Evolutionary conservation across 2,113 vertebrate genomes (phyloP), one percentile per base, ranked within the genome.

Genomic region (Irena cyanogastra): DNA sequence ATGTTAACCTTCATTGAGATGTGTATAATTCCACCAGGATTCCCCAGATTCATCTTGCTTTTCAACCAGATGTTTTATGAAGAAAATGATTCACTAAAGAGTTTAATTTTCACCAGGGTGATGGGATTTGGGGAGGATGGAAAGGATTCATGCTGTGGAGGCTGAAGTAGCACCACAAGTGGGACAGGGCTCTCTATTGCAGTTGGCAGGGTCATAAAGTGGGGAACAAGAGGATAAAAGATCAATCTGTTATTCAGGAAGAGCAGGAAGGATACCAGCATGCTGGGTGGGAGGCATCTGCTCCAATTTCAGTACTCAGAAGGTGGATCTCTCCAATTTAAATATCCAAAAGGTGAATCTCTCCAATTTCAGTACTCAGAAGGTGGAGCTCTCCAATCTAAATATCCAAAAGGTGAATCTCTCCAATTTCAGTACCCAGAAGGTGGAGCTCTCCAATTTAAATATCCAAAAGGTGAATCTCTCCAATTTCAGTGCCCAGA

Each of bases 61-160:
- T 91, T 81, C 42, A 69, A 74, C 41, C 64, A 74, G 53, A 79
- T 44, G 18, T 77, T 96, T 81, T 61, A 80, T 31, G 80, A 92
- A 87, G 69, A 56, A 86, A 94, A 80, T 27, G 45, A 61, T 69
- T 41, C 64, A 49, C 68, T 68, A 63, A 81, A 42, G 64, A 84
- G 50, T 82, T 70, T 89, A 63, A 70, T 70, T 89, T 74, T 60
- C 0, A 0, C 45, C 3, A 10, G 44, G 0, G 0, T 71, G 61
- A 56, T 0, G 1, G 78, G 61, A 31, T 87, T 94, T 87, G 65
- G 65, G 78, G 61, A 84, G 44, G 21, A 19, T 87, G 84, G 68
- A 54, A 59, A 52, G 44, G 53, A 82, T 52, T 13, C 10, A 5
- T 28, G 70, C 65, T 87, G 57, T 57, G 78, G 52, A 54, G 52